Conservation (phyloP, 2,797 vertebrate genomes). For the Tapera naevia region DNA sequence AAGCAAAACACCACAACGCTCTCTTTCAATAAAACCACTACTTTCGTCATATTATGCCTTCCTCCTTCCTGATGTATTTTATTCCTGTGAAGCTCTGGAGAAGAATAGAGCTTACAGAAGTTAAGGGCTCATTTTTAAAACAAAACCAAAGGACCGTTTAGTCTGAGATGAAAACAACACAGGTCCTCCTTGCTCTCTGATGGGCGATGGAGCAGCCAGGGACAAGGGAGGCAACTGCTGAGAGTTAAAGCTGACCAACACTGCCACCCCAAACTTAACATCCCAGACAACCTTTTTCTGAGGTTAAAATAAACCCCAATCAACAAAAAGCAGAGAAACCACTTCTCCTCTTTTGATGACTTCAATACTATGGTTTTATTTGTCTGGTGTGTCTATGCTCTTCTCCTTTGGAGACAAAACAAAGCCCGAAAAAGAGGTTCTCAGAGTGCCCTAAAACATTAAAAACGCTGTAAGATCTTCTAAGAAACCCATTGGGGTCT, state of each 20-base stretch:
- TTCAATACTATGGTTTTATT: neutral
- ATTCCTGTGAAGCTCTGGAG: constrained; percentile 51
- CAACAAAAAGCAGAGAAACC: neutral
- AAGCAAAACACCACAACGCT: constrained; percentile 74
- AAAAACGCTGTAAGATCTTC: neutral
- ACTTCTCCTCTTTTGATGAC: neutral
- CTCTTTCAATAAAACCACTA: constrained; percentile 70
- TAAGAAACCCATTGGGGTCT: neutral
- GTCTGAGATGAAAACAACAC: constrained; percentile 53
- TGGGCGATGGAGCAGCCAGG: neutral
- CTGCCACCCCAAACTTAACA: neutral
- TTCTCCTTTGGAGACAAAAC: neutral
- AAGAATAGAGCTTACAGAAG: constrained; percentile 55
- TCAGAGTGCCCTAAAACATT: neutral
- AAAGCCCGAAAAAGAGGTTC: neutral
- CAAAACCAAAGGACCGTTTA: constrained; percentile 54
- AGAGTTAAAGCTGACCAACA: neutral
- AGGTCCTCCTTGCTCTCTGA: constrained; percentile 32
- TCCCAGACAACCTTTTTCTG: neutral
- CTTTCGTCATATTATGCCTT: constrained; percentile 38
- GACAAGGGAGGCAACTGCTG: neutral
- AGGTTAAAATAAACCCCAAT: neutral
- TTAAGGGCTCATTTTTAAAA: constrained; percentile 55
- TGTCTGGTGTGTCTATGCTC: neutral
- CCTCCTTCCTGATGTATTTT: constrained; percentile 42